These are phyloP conservation scores for Aplochiton taeniatus DNA, from an alignment of 2,797 vertebrate species.

Conservation along the genomic window DNA sequence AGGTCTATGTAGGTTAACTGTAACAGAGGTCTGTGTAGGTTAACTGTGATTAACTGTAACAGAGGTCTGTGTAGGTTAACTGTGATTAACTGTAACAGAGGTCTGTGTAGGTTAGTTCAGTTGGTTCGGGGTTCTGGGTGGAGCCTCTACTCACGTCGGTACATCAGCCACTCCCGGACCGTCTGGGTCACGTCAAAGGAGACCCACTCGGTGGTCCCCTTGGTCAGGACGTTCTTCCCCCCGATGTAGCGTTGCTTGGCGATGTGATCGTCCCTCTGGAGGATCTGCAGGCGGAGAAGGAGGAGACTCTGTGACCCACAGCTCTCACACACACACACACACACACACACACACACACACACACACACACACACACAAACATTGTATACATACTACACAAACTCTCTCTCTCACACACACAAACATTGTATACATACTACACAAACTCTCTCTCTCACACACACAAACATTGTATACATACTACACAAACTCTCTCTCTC, in stretches of 20 bases:
- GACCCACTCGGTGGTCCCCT: conserved; percentile 91
- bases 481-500: background rate
- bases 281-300: conserved; percentile 80
- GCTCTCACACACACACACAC: conserved; percentile 12
- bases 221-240: conserved; percentile 92
- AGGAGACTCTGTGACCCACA: conserved; percentile 66
- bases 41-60: no score
- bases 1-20: no score
- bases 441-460: conserved; percentile 37
- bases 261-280: conserved; percentile 90
- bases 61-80: no score
- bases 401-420: conserved; percentile 28
- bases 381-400: conserved; percentile 29
- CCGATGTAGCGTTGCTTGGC: conserved; percentile 95
- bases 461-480: background rate
- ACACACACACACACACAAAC: conserved; percentile 12
- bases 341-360: background rate
- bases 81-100: no score
- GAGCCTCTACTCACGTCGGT: conserved; percentile 81
- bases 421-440: conserved; percentile 19
- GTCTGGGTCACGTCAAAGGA: conserved; percentile 97
- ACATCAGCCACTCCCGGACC: conserved; percentile 93
- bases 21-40: no score
- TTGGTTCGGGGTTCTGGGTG: no score
- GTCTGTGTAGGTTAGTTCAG: no score